Evolutionary conservation across 2,113 vertebrate genomes (phyloP), one percentile per base, ranked within the genome.

Genomic region (Petrocephalus microphthalmus): DNA sequence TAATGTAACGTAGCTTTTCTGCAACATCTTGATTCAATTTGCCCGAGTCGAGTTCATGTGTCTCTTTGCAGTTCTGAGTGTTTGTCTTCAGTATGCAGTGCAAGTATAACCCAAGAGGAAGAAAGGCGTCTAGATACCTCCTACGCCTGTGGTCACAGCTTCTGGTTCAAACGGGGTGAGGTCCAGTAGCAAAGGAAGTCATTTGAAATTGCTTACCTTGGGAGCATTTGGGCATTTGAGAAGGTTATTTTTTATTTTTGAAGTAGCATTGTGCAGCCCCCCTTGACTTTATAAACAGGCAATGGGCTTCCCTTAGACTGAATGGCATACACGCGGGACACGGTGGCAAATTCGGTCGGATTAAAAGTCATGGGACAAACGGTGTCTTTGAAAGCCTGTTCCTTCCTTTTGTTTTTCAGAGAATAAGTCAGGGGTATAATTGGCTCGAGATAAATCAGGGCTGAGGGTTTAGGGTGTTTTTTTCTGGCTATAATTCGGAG

Each of bases 361-460:
- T 94, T 92, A 92, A 51, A 89, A 91, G 92, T 94, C 94, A 94
- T 90, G 92, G 91, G 92, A 92, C 92, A 89, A n/a, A 0, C 90
- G 89, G 83, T 2, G 57, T 87, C 86, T 88, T 88, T 85, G 20
- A 88, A 90, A 84, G n/a, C 52, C 67, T 86, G 51, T 86, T 45
- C 87, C 84, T 60, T 81, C 67, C 81, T 67, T 60, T 89, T 88
- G 25, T 84, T 84, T 84, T 87, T 71, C 29, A 53, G 64, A 88
- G 85, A 85, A 90, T 37, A 37, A 89, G 89, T 89, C 67, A 83
- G 87, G 88, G 49, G 83, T 78, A 84, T 89, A 29, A 86, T 53
- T 74, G 86, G 54, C 87, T 42, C n/a, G 49, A 87, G 87, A 89
- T 85, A 33, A 87, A 56, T 88, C 8, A 87, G 8, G 56, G 19